A percentile compares a stretch with the other conserved stretches of the same genome.
These are phyloP conservation scores for Capromys pilorides DNA, from an alignment of 2,797 vertebrate species.

Conservation along the genomic window DNA sequence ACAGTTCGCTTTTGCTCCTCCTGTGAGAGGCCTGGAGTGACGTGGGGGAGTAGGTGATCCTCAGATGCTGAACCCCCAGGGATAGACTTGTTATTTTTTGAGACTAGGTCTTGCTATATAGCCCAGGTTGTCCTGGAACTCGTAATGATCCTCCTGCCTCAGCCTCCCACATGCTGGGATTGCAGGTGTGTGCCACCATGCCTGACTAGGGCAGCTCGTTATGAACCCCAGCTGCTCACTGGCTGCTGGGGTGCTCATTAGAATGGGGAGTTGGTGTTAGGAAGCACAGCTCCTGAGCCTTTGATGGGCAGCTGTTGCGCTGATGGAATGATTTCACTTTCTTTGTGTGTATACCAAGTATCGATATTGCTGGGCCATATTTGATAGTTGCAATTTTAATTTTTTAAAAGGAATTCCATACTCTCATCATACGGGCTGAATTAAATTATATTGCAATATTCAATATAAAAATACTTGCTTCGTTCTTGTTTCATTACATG, in stretches of 20 bases:
- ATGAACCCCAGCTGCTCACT: too few species aligned
- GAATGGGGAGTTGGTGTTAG: neutral
- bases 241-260: neutral
- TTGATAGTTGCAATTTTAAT: neutral
- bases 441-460: neutral
- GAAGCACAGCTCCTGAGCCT: neutral
- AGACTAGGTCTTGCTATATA: neutral
- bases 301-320: neutral
- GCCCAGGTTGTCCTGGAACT: neutral
- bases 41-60: neutral
- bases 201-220: neutral
- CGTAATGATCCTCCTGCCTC: neutral
- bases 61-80: neutral
- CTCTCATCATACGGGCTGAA: neutral
- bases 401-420: neutral
- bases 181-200: neutral
- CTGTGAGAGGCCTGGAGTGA: neutral
- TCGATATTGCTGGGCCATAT: neutral
- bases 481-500: neutral
- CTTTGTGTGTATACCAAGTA: neutral
- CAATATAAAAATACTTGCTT: neutral
- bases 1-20: neutral
- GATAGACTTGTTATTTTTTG: neutral
- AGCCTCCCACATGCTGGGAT: neutral
- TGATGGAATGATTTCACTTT: neutral